Evolutionary conservation across 1,140 invertebrate species (phyloP), one percentile per base, ranked within the genome.

Genomic region (Archegozetes longisetosus): DNA sequence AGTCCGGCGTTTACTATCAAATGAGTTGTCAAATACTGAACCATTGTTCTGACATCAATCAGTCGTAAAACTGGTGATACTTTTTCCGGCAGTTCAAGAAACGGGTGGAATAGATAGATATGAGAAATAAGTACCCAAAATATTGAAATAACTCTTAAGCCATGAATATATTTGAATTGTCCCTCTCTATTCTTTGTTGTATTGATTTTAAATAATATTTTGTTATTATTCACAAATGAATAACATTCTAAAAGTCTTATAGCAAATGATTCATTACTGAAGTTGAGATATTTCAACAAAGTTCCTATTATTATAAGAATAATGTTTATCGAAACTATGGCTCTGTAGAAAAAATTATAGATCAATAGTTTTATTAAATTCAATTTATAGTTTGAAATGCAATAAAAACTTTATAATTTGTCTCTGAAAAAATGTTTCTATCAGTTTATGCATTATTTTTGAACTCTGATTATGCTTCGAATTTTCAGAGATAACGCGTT

Each of bases 101-200:
- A 58, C 22, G 55, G 55, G 27, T 58, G 29, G 26, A 58, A 58
- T 20, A 58, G 22, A 4, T 48, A 49, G 14, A 58, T 32, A 51
- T 58, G 55, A 3, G 55, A 27, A 20, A 49, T 22, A 2, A 58
- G 22, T 22, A 58, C 29, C 55, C 55, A 58, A 20, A 48, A 48
- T 9, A 58, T 58, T 28, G 46, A 49, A 12, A 51, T 23, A 17
- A 58, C 55, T 24, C 55, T 1, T 17, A 58, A 29, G 12, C 55
- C 55, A 23, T 58, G 55, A 6, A 58, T 58, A 32, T 48, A 58
- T 51, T 58, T 58, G 32, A 58, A 58, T 58, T 58, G 55, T 20
- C 20, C 20, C 27, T 54, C 53, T 12, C 27, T 9, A 1, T 27
- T 14, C 53, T 29, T 26, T 17, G 12, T 12, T 32, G 13, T n/a